phyloP scores from a whole-genome alignment of 2,888 invertebrate genomes.

The Phlogophora meticulosa region DNA sequence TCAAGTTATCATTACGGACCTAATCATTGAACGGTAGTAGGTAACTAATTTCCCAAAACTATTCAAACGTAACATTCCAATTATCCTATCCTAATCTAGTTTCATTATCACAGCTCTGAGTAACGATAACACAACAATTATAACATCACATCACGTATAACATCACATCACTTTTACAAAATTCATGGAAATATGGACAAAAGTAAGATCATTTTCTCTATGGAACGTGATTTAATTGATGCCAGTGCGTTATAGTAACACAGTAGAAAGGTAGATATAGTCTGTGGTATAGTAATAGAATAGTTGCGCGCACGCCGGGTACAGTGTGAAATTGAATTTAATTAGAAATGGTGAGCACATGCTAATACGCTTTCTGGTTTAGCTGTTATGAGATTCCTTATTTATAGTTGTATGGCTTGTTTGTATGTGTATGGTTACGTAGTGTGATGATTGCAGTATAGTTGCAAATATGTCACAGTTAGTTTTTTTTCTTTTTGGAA shows the following conservation, averaged over 20 bases:
- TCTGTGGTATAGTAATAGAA: constrained; percentile 12
- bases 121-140: constrained; percentile 10
- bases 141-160: no score
- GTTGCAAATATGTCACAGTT: not conserved
- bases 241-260: constrained; percentile 31
- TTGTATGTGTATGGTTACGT: constrained; percentile 32
- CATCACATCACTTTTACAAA: constrained; percentile 16
- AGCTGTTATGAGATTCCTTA: constrained; percentile 50
- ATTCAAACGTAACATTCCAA: not conserved
- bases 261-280: constrained; percentile 27
- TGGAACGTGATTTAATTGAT: constrained; percentile 45
- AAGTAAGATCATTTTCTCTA: constrained; percentile 27
- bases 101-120: not conserved
- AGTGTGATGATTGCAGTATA: constrained; percentile 26
- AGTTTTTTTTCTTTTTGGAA: not conserved
- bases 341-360: constrained; percentile 62
- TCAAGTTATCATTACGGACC: not conserved
- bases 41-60: not conserved
- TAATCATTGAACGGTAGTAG: not conserved
- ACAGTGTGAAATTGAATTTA: constrained; percentile 60
- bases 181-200: constrained; percentile 37
- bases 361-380: constrained; percentile 63
- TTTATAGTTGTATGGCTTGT: constrained; percentile 7
- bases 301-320: constrained; percentile 18
- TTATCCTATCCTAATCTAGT: constrained; percentile 16